These are phyloP conservation scores for Lasioglossum albipes DNA, from an alignment of 1,140 invertebrate species.

Conservation along the genomic window DNA sequence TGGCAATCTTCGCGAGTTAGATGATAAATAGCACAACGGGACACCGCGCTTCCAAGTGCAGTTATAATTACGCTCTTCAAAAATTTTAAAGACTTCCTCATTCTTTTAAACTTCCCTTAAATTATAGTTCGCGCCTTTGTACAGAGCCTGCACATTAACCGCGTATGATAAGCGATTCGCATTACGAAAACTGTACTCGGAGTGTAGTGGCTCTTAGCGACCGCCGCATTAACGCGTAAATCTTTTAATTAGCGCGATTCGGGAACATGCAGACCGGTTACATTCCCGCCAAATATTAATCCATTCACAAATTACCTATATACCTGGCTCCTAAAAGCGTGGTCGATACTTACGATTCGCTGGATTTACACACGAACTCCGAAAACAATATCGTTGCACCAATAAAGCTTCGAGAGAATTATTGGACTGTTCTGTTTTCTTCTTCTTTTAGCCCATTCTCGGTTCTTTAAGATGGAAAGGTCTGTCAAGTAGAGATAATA, in stretches of 20 bases:
- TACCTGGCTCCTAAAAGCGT: slow-evolving; percentile 6
- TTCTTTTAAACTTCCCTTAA: not conserved
- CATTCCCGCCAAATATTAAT: slow-evolving; percentile 46
- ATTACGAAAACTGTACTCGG: slow-evolving; percentile 55
- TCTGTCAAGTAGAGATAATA: too few relatives aligned
- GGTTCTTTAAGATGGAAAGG: too few relatives aligned
- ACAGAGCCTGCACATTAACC: slow-evolving; percentile 36
- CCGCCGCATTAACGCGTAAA: slow-evolving; percentile 56
- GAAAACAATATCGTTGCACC: slow-evolving; percentile 1
- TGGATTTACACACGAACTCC: slow-evolving; percentile 7
- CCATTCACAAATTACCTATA: slow-evolving; percentile 48
- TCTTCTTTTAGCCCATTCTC: too few relatives aligned
- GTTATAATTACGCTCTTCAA: not conserved
- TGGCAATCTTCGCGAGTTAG: not conserved
- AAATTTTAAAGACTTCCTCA: not conserved
- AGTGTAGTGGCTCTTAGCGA: slow-evolving; percentile 25
- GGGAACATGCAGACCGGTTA: slow-evolving; percentile 59
- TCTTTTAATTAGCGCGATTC: slow-evolving; percentile 57
- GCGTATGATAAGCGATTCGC: slow-evolving; percentile 51
- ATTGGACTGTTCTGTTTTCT: too few relatives aligned
- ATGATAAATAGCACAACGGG: not conserved
- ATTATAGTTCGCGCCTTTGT: slow-evolving; percentile 1
- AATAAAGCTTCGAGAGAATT: too few relatives aligned
- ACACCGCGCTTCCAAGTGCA: not conserved
- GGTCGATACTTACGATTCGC: slow-evolving; percentile 5